Base-by-base conservation (phyloP, 2,113 vertebrate genomes). In the Symphodus melops region DNA sequence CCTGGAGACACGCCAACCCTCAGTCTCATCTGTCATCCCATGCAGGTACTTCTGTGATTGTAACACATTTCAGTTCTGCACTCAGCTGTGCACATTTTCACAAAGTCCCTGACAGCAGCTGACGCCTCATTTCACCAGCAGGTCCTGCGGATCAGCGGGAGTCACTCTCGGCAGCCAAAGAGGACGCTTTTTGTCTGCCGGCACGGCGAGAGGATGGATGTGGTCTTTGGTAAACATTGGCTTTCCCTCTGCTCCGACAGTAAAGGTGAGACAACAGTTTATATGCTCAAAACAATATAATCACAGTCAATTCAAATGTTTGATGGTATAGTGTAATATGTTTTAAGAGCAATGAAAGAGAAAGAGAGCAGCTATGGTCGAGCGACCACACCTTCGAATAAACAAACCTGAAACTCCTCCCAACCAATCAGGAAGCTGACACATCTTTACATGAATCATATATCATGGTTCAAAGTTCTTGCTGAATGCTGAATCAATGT, bases 221-320 rank as follows among this genome's bases (percentile, higher is more conserved):
- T 99, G 1, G 97, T 98, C 1, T 99, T 99, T 83, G 97, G 97
- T n/a, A 98, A 98, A 91, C 96, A 97, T 82, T 99, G 97, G 97
- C 84, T 97, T 0, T 95, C 96, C 3, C 97, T 97, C 84, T 98
- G 97, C 86, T 98, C 98, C 10, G 97, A 99, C 91, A 95, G 95
- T 89, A 98, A 98, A 97, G 97, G 97, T 98, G 83, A 94, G 65
- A 41, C 9, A 33, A 25, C 25, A 25, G 25, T 25, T 25, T 28
- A 25, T 33, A 5, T 33, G 28, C 6, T 33, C 5, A 33, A 33
- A 33, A 33, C 28, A 33, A 33, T 33, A 33, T 1, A 33, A 33
- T 33, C 28, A 5, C 28, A 33, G 28, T 33, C 28, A 33, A 33
- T 33, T 33, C 28, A 33, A 33, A 33, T 33, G 1, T 33, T 33